phyloP scores from a whole-genome alignment of 1,140 invertebrate species.

The Dryas iulia region DNA sequence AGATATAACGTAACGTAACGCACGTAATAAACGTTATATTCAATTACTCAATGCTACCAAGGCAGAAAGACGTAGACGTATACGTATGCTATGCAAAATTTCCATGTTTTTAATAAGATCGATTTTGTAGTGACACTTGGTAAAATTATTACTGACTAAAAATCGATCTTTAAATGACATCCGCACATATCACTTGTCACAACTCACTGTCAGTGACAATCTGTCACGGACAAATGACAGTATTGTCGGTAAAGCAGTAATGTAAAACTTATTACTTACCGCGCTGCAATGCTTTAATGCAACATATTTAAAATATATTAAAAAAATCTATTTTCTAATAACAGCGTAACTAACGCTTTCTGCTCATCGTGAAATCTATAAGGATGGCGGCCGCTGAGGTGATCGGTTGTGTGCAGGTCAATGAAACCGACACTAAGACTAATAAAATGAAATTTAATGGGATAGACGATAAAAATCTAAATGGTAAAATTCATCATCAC shows the following conservation, averaged over 20 bases:
- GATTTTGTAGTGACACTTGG: no score
- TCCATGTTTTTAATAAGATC: no score
- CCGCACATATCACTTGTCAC: no score
- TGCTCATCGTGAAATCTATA: constrained; percentile 9
- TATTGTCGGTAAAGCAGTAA: constrained; percentile 29
- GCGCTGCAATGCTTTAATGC: constrained; percentile 22
- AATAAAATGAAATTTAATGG: constrained; percentile 40
- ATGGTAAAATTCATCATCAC: constrained; percentile 47
- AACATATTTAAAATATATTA: neutral
- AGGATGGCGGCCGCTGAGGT: constrained; percentile 52
- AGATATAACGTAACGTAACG: no score
- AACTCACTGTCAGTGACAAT: no score
- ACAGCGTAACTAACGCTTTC: constrained; percentile 6
- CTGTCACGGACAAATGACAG: constrained; percentile 7
- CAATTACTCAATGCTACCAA: no score
- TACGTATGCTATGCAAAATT: no score
- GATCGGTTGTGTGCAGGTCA: constrained; percentile 38
- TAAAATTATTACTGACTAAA: no score
- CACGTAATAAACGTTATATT: no score
- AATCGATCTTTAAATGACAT: no score
- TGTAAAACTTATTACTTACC: neutral
- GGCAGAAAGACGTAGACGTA: no score
- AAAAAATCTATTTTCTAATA: neutral
- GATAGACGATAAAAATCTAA: constrained; percentile 42
- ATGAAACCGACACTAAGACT: constrained; percentile 23